phyloP scores from a whole-genome alignment of 1,140 invertebrate genomes.

The Drosophila melanica region DNA sequence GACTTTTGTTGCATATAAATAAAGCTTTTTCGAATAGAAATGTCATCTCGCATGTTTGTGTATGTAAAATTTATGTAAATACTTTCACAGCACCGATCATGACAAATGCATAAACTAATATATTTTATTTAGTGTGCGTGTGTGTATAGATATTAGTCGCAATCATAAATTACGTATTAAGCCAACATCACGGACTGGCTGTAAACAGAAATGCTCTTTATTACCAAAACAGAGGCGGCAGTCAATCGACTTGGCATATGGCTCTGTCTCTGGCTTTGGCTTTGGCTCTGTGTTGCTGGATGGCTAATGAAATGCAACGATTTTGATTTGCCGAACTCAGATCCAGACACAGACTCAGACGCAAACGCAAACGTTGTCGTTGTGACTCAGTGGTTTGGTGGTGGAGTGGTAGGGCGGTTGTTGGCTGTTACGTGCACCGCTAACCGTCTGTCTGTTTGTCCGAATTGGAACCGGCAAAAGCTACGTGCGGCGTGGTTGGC shows the following conservation, averaged over 20 bases:
- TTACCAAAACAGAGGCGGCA: slow-evolving; percentile 33
- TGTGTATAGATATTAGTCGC: slow-evolving; percentile 9
- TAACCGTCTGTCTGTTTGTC: slow-evolving; percentile 17
- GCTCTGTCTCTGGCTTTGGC: not conserved
- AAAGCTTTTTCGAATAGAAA: slow-evolving; percentile 2
- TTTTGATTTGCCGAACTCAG: slow-evolving; percentile 37
- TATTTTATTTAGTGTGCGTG: slow-evolving; percentile 20
- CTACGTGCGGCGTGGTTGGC: slow-evolving; percentile 25
- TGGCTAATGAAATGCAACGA: slow-evolving; percentile 50
- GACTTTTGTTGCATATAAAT: not conserved
- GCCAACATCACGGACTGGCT: slow-evolving; percentile 16
- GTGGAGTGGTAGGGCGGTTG: not conserved
- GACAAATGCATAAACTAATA: slow-evolving; percentile 39
- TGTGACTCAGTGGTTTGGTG: not conserved
- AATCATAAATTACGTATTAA: slow-evolving; percentile 52
- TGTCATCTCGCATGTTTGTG: not conserved
- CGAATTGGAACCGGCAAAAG: slow-evolving; percentile 22
- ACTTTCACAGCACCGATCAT: slow-evolving; percentile 32
- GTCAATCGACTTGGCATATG: slow-evolving; percentile 11
- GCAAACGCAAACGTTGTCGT: not conserved
- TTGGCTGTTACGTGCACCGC: slow-evolving; percentile 15
- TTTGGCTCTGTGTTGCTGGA: slow-evolving; percentile 10
- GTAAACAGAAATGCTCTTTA: slow-evolving; percentile 34
- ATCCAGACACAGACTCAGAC: slow-evolving; percentile 11
- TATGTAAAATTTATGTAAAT: slow-evolving; percentile 12